Evolutionary conservation across 2,797 vertebrate genomes (phyloP).

Genomic region (Pipistrellus pygmaeus): DNA sequence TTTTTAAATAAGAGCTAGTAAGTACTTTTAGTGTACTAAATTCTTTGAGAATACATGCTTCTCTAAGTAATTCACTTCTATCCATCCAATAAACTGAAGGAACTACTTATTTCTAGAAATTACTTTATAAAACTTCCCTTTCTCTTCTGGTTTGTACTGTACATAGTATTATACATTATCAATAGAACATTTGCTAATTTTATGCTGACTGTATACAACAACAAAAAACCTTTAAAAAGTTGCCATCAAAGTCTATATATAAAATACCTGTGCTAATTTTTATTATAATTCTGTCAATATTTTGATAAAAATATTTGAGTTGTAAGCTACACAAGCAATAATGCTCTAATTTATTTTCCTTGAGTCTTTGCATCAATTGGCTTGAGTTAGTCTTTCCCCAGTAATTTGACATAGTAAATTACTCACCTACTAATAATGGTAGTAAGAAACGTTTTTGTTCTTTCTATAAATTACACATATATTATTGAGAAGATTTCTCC

Average conservation of each 20-base stretch:
- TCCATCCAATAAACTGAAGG: not conserved
- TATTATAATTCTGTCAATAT: constrained; percentile 6
- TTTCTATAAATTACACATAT: constrained; percentile 6
- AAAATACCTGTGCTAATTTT: constrained; percentile 37
- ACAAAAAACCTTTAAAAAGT: not conserved
- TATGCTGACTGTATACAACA: not conserved
- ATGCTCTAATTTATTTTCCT: constrained; percentile 5
- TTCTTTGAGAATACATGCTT: constrained; percentile 18
- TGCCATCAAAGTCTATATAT: constrained; percentile 8
- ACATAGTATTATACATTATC: not conserved
- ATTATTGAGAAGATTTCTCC: constrained; percentile 12
- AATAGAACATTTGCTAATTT: constrained; percentile 27
- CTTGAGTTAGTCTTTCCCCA: not conserved
- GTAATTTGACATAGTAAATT: not conserved
- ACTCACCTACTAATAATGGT: not conserved
- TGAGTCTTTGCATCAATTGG: not conserved
- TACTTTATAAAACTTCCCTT: not conserved
- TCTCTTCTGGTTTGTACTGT: not conserved
- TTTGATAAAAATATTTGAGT: constrained; percentile 21
- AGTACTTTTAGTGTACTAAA: not conserved
- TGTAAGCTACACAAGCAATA: constrained; percentile 21
- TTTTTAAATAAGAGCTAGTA: not conserved
- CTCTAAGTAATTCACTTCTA: constrained; percentile 18
- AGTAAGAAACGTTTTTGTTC: not conserved
- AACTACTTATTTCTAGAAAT: not conserved